Base-by-base conservation (phyloP, 2,797 vertebrate species). In the Anolis apletophallus region DNA sequence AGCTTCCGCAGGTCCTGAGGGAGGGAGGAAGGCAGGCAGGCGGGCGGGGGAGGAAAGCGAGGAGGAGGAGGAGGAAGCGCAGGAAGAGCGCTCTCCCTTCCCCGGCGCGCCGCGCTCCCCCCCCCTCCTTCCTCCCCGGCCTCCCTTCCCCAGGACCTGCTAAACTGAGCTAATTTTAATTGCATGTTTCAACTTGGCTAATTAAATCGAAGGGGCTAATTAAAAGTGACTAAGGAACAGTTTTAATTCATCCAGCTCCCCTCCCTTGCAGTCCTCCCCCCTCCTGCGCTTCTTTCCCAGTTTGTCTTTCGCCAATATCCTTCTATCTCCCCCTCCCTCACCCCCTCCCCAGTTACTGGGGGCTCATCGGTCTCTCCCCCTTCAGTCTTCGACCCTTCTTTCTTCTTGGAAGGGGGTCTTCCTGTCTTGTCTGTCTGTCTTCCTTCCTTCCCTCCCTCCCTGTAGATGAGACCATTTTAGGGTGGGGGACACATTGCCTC, bases 131-230 rank as follows among this genome's bases (percentile, higher is more conserved):
- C 61, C 10, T 29, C 21, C 34, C 71, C 10, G 34, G 3, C 34
- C 21, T 50, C 67, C 32, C 50, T 13, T 21, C 81, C 91, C 88
- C 93, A 81, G 93, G 86, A 93, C 12, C 94, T 80, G 93, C 90
- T 94, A 94, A 96, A 95, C 94, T 95, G 95, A 94, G 93, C 93
- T 93, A 92, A 89, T 95, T 87, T 96, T 96, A 97, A 97, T 97
- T 94, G 95, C 93, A 92, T 93, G 94, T 96, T 97, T 95, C 90
- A 92, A 94, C 89, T 97, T 96, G 88, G 93, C 97, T 97, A 98
- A 98, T 98, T 97, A 98, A 98, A 98, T 97, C 96, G 96, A 97
- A 95, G 90, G 91, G 95, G 94, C 96, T 97, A 97, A 97, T 97
- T 97, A 97, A 97, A 97, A 97, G 95, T 97, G 97, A 97, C 97